phyloP scores from a whole-genome alignment of 1,140 invertebrate genomes.

The Apis florea region DNA sequence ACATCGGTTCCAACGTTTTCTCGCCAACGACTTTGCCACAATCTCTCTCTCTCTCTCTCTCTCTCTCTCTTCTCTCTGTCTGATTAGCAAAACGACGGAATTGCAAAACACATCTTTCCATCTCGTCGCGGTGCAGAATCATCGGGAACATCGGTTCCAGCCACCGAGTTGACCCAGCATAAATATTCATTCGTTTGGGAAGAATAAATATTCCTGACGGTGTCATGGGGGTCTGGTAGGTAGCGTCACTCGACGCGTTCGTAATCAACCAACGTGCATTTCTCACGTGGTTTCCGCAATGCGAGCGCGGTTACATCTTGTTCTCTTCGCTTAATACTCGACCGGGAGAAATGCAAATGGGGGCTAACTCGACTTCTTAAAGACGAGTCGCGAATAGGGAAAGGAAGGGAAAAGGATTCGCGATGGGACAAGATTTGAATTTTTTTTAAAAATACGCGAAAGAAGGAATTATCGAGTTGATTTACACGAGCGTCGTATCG shows the following conservation, averaged over 20 bases:
- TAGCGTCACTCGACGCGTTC: not conserved
- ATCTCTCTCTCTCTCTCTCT: not conserved
- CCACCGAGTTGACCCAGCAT: slow-evolving; percentile 54
- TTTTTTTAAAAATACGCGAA: not conserved
- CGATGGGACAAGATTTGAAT: not conserved
- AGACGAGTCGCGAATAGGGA: not conserved
- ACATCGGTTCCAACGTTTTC: not conserved
- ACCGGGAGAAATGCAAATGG: not conserved
- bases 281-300: slow-evolving; percentile 29
- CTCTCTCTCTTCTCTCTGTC: slow-evolving; percentile 36
- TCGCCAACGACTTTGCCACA: slow-evolving; percentile 1
- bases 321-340: slow-evolving; percentile 1
- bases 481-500: not conserved
- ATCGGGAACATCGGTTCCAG: slow-evolving; percentile 31
- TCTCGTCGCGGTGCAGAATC: not conserved
- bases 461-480: not conserved
- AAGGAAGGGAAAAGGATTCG: not conserved
- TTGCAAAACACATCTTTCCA: slow-evolving; percentile 56
- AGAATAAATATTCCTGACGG: slow-evolving; percentile 69
- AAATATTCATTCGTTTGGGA: slow-evolving; percentile 72
- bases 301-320: slow-evolving; percentile 19
- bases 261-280: slow-evolving; percentile 42
- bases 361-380: not conserved
- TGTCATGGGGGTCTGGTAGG: slow-evolving; percentile 8
- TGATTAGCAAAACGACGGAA: slow-evolving; percentile 26